A percentile compares a stretch with the other conserved stretches of the same genome.
Conservation (phyloP, 2,888 invertebrate genomes). For the Coenonympha arcania region DNA sequence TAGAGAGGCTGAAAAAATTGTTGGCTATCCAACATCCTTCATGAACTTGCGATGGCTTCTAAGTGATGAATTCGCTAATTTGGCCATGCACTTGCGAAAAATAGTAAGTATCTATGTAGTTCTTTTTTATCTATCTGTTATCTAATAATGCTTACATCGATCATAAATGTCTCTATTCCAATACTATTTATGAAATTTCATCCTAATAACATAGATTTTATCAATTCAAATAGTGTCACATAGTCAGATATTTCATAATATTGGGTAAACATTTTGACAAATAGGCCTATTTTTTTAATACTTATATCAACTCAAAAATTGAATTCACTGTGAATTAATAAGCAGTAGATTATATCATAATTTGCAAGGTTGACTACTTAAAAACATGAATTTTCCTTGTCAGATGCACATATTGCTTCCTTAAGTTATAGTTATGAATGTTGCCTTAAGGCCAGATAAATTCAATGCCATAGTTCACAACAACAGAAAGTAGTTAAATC, state of each 20-base stretch:
- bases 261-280: neutral
- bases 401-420: neutral
- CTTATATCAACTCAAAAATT: neutral
- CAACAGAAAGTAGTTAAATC: too few relatives aligned
- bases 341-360: neutral
- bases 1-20: conserved; percentile 68
- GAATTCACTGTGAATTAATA: neutral
- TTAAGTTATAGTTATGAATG: too few relatives aligned
- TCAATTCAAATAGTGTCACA: neutral
- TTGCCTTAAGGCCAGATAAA: too few relatives aligned
- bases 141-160: neutral
- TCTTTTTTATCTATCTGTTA: conserved; percentile 14
- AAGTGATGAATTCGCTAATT: conserved; percentile 77
- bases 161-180: conserved; percentile 14
- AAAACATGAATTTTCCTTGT: neutral
- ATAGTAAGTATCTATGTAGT: conserved; percentile 69
- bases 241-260: neutral
- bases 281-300: neutral
- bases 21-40: conserved; percentile 75
- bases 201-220: neutral
- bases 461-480: too few relatives aligned
- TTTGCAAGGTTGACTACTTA: neutral
- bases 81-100: conserved; percentile 71
- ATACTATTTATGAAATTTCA: neutral
- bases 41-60: conserved; percentile 76